Conservation (phyloP, 2,113 vertebrate genomes). For the Montifringilla adamsi region DNA sequence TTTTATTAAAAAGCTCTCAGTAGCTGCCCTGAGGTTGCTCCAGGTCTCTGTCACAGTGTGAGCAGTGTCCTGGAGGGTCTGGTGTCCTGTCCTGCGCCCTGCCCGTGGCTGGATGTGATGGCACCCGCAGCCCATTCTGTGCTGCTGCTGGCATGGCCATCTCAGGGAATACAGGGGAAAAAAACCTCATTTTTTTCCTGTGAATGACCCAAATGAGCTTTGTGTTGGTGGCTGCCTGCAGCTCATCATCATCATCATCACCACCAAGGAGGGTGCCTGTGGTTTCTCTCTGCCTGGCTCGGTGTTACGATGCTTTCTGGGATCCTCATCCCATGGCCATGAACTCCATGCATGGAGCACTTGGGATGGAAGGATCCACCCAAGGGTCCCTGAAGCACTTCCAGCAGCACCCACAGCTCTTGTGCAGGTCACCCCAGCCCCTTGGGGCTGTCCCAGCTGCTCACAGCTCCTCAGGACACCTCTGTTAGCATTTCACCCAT, state of each 20-base stretch:
- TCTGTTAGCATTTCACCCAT: neutral
- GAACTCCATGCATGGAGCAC: neutral
- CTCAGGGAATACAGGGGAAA: neutral
- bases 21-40: neutral
- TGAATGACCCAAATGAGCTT: accelerated
- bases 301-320: neutral
- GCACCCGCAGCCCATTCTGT: neutral
- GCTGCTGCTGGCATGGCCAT: neutral
- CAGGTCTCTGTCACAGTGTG: accelerated
- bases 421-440: neutral
- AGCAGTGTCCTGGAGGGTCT: neutral
- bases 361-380: neutral
- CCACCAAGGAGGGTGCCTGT: neutral
- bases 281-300: neutral
- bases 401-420: neutral
- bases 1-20: neutral
- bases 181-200: neutral
- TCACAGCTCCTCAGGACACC: neutral
- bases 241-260: neutral
- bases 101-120: neutral
- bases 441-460: neutral
- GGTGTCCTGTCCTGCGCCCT: neutral
- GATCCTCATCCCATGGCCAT: neutral
- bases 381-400: neutral
- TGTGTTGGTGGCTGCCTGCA: neutral